Base-by-base conservation (phyloP, 1,140 invertebrate species). In the Zeugodacus cucurbitae region DNA sequence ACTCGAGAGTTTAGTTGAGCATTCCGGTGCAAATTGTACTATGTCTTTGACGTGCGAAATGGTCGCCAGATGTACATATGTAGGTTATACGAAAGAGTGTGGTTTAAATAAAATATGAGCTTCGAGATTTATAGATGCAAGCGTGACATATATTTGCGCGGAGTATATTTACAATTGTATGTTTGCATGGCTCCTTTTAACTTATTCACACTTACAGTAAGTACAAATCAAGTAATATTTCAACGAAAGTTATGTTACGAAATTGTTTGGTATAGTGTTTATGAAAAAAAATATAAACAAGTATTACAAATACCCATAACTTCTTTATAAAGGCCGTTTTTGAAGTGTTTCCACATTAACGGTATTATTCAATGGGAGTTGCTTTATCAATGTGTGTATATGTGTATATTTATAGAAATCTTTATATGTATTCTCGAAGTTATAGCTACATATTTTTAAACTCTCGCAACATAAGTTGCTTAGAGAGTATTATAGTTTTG, bases 291-390 rank as follows among this genome's bases (percentile, higher is more conserved):
- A 3, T 62, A 17, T 11, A 10, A 62, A 62, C 48, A 17, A 54
- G 14, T 54, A 54, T 0, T 54, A 17, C 14, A 54, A 8, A n/a
- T n/a, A n/a, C n/a, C n/a, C n/a, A n/a, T n/a, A n/a, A n/a, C n/a
- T n/a, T n/a, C n/a, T n/a, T n/a, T n/a, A n/a, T 10, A 3, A 0
- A 3, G n/a, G 7, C 3, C 4, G 10, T 14, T 3, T 32, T n/a
- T n/a, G n/a, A n/a, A n/a, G n/a, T n/a, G n/a, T n/a, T n/a, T n/a
- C n/a, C n/a, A n/a, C n/a, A n/a, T n/a, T n/a, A n/a, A n/a, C n/a
- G n/a, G n/a, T n/a, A n/a, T n/a, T n/a, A n/a, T n/a, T n/a, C n/a
- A n/a, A n/a, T n/a, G n/a, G n/a, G n/a, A n/a, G n/a, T n/a, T n/a
- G n/a, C n/a, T n/a, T n/a, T n/a, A n/a, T n/a, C n/a, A n/a, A n/a